Conservation (phyloP, 2,888 invertebrate genomes). For the Melangyna quadrimaculata region DNA sequence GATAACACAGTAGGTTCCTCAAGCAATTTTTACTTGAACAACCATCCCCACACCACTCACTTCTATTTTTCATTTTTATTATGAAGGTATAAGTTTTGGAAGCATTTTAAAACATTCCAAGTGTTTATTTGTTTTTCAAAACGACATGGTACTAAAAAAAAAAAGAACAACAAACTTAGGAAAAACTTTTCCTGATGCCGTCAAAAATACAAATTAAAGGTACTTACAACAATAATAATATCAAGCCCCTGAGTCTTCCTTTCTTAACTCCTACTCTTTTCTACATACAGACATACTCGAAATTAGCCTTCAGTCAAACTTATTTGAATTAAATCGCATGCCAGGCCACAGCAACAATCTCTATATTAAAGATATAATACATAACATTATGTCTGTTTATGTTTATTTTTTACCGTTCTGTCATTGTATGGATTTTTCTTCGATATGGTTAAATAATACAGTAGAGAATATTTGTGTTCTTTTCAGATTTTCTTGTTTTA, state of each 20-base stretch:
- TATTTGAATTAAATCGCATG: neutral
- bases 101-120: conserved; percentile 58
- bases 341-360: conserved; percentile 30
- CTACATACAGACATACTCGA: no score
- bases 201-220: conserved; percentile 21
- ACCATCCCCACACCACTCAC: conserved; percentile 17
- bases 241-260: neutral
- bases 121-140: conserved; percentile 66
- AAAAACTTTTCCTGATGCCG: conserved; percentile 57
- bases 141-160: conserved; percentile 54
- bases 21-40: no score
- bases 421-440: conserved; percentile 17
- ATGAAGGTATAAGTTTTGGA: no score
- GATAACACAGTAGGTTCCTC: no score
- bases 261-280: neutral
- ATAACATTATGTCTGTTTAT: no score
- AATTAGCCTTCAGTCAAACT: neutral
- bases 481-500: neutral
- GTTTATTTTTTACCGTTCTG: conserved; percentile 31
- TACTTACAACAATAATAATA: neutral
- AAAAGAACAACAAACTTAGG: conserved; percentile 58
- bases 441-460: neutral
- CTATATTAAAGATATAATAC: no score
- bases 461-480: neutral
- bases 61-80: neutral